Evolutionary conservation across 2,888 invertebrate species (phyloP), one percentile per base, ranked within the genome.

Genomic region (Xestia sexstrigata): DNA sequence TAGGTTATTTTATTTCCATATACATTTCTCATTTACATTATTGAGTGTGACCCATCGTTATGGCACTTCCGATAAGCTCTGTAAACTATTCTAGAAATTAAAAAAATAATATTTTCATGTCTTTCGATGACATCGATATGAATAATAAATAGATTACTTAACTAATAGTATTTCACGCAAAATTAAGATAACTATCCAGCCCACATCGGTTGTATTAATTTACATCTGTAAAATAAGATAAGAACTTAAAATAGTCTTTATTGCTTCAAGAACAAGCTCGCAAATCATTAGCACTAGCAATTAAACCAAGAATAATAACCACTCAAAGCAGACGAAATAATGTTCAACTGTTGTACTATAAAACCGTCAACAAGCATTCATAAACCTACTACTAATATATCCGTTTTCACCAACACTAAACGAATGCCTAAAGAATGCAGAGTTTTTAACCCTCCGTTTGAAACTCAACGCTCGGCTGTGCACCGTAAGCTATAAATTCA

Each of bases 331-430:
- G 3, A 42, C 17, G 49, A 74, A 73, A 42, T 39, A 20, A 35
- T 71, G 15, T n/a, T 71, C 49, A 67, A 79, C 30, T 68, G n/a
- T n/a, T 23, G 5, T 6, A 39, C 45, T n/a, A 84, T 80, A 72
- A 80, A 86, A 69, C 80, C 78, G 66, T 86, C 75, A 81, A 76
- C 77, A 65, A 60, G 42, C 35, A 26, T 35, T 55, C 58, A 76
- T 82, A 68, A 81, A 60, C 15, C 66, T 26, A 55, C 39, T 69
- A 78, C 67, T 71, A 30, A 69, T 77, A 39, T 73, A 26, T 26
- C 74, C 63, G 72, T 80, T 23, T 11, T 39, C 23, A 23, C 39
- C 13, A 23, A 62, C 11, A 23, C 20, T 23, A 63, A 39, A 39
- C 23, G 0, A 23, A 23, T 63, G 23, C 63, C 13, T 39, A 23